Base-by-base conservation (phyloP, 2,888 invertebrate species). In the Gymnoscelis rufifasciata region DNA sequence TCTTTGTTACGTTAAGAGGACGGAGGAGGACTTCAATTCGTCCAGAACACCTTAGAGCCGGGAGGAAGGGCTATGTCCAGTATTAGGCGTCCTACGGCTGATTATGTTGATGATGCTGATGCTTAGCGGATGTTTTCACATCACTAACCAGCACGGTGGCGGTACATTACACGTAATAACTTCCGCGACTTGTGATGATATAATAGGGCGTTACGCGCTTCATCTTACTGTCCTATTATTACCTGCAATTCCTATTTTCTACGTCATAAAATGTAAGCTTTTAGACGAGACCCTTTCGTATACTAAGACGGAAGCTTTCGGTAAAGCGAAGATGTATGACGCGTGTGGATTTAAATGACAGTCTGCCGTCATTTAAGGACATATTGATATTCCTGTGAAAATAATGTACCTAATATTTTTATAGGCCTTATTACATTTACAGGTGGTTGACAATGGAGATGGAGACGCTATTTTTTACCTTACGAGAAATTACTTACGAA, bases 81-180 rank as follows among this genome's bases (percentile, higher is more conserved):
- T n/a, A n/a, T n/a, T n/a, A n/a, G n/a, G n/a, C n/a, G n/a, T n/a
- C n/a, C n/a, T n/a, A n/a, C n/a, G n/a, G n/a, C n/a, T n/a, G n/a
- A n/a, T n/a, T n/a, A n/a, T n/a, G n/a, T n/a, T 47, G 29, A 35
- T 14, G n/a, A 15, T n/a, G 30, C 43, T 42, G 27, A n/a, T n/a
- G n/a, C n/a, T 28, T 19, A 5, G 27, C 15, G 38, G 28, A 31
- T 26, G 15, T 6, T 14, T 23, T 23, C 27, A 10, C 41, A 66
- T 64, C 63, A 62, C 68, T 68, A 66, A 57, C 47, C 62, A 61
- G 64, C 71, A 71, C 73, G n/a, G 35, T 35, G 40, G 41, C 23
- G 49, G 49, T 79, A 74, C 77, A 81, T 78, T 79, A 80, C 70
- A 64, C 71, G 69, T 75, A 75, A 80, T 74, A 75, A 74, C 78